Conservation (phyloP, 2,113 vertebrate species). For the Austrofundulus limnaeus region DNA sequence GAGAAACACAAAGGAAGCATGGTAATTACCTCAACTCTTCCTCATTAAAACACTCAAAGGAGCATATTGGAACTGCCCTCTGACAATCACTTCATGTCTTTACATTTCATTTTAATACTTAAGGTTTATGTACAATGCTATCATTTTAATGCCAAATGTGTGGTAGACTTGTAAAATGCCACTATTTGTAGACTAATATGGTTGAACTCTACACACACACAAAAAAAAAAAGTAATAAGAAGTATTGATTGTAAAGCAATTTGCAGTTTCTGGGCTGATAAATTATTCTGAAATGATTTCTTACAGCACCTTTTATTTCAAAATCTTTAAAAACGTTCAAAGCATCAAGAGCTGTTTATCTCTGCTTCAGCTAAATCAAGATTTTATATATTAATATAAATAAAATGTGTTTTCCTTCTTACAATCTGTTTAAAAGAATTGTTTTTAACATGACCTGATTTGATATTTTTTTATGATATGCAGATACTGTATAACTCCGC, state of each 20-base stretch:
- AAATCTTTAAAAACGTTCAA: not conserved
- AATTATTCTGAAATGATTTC: not conserved
- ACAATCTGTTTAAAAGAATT: too few relatives aligned
- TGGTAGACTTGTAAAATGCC: not conserved
- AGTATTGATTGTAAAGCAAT: not conserved
- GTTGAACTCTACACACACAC: conserved; percentile 2
- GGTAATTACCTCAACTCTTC: conserved; percentile 26
- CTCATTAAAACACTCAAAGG: conserved; percentile 13
- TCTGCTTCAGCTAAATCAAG: too few relatives aligned
- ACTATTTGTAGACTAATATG: not conserved
- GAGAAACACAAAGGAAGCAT: conserved; percentile 23
- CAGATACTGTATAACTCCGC: too few relatives aligned
- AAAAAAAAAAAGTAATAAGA: not conserved
- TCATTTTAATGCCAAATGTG: conserved; percentile 4
- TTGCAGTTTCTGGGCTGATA: not conserved
- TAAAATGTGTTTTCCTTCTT: too few relatives aligned
- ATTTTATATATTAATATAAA: too few relatives aligned
- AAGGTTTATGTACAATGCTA: conserved; percentile 21
- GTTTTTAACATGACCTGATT: too few relatives aligned
- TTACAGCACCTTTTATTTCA: not conserved
- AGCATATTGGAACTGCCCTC: conserved; percentile 14
- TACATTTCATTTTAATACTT: conserved; percentile 20
- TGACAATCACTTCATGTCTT: conserved; percentile 14
- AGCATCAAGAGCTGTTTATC: too few relatives aligned
- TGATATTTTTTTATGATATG: too few relatives aligned